These are phyloP conservation scores for Macquaria ambigua DNA, from an alignment of 2,113 vertebrate genomes.

Conservation along the genomic window DNA sequence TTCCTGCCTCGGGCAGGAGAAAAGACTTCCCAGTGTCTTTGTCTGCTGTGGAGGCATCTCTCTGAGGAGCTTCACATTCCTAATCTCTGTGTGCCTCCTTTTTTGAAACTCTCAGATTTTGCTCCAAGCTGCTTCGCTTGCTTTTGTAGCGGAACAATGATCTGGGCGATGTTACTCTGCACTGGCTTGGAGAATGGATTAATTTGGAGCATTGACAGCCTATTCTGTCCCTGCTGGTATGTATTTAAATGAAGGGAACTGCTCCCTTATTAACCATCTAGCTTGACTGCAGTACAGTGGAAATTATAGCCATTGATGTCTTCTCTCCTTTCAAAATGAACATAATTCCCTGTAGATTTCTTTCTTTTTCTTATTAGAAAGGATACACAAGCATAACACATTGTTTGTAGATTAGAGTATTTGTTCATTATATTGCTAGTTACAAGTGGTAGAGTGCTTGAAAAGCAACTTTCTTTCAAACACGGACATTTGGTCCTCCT, in stretches of 20 bases:
- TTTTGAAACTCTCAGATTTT: constrained; percentile 61
- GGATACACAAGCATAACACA: neutral
- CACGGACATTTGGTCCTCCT: neutral
- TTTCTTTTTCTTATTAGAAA: neutral
- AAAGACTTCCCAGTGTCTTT: constrained; percentile 34
- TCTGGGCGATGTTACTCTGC: constrained; percentile 47
- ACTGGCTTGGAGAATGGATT: constrained; percentile 59
- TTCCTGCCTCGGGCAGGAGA: constrained; percentile 22
- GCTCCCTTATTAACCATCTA: constrained; percentile 29
- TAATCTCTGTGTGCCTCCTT: constrained; percentile 65
- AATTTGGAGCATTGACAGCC: constrained; percentile 52
- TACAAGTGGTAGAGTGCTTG: neutral
- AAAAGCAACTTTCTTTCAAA: neutral
- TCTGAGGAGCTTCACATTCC: constrained; percentile 58
- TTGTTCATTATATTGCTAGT: neutral
- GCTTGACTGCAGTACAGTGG: constrained; percentile 22
- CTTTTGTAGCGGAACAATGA: constrained; percentile 56
- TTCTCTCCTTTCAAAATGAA: constrained; percentile 14
- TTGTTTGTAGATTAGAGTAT: neutral
- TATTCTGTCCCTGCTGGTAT: constrained; percentile 39
- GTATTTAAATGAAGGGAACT: constrained; percentile 49
- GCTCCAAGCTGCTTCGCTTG: constrained; percentile 57
- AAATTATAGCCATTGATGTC: constrained; percentile 22
- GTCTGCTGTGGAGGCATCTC: constrained; percentile 44
- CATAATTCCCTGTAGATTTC: constrained; percentile 20